Base-by-base conservation (phyloP, 2,113 vertebrate genomes). In the Anolis sagrei region DNA sequence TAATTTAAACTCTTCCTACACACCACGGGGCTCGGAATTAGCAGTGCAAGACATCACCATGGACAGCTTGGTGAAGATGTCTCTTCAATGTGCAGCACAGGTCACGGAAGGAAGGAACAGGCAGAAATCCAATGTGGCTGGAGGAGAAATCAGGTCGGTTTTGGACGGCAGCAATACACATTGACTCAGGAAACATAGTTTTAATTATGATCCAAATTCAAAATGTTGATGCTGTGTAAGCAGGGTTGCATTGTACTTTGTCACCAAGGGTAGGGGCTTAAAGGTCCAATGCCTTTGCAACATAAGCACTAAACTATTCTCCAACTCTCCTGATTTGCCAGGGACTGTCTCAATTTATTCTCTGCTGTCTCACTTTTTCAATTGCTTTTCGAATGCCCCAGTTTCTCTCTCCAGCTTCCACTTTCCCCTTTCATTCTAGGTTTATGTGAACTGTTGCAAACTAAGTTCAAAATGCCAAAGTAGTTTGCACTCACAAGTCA, bases 1-100 rank as follows among this genome's bases (percentile, higher is more conserved):
- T 94, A 92, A 94, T 93, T 94, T 92, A 93, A 94, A 94, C 93
- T 93, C 90, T 89, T 93, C 92, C 82, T 92, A 92, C 86, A 93
- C 83, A 84, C 14, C 81, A 86, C 89, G 93, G 94, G 94, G 92
- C 91, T 94, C 90, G 93, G 95, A 94, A 96, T 95, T 91, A 93
- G 91, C 92, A 87, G 92, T 94, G 92, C 91, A 76, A 94, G 90
- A 88, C 91, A 91, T 93, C 91, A 94, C 81, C 86, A 85, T 93
- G 93, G 94, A 94, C 88, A 89, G 88, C 88, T 91, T 92, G 92
- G 91, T 91, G 91, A 92, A 93, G 91, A 89, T 88, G 84, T 83
- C 88, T 92, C 84, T 86, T 90, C 69, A 62, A 81, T 90, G 64
- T 77, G 89, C 75, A 91, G 86, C 7, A 44, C 77, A 51, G 82